Percentiles rank a stretch among this genome's conserved stretches.
phyloP scores from a whole-genome alignment of 92 coral and sea anemone genomes.

The Zoanthus sociatus region DNA sequence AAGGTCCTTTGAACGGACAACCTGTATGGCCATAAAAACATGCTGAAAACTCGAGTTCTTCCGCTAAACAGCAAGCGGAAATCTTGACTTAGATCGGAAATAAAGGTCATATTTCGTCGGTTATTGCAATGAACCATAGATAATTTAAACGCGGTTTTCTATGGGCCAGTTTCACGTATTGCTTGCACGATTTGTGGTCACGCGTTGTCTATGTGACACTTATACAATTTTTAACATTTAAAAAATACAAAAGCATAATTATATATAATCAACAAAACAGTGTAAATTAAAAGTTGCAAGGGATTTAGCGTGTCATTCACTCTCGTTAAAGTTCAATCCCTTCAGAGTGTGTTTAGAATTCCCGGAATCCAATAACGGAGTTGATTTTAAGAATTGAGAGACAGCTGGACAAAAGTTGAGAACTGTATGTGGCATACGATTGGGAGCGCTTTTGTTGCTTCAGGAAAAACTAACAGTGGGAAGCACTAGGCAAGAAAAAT shows the following conservation, averaged over 20 bases:
- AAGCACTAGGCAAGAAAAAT: constrained; percentile 53
- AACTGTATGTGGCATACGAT: constrained; percentile 63
- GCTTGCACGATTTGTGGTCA: constrained; percentile 35
- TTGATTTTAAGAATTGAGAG: not conserved
- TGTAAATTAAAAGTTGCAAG: constrained; percentile 61
- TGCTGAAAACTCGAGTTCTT: constrained; percentile 35
- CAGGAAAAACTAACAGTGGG: constrained; percentile 77
- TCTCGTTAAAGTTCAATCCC: constrained; percentile 28
- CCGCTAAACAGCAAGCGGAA: constrained; percentile 46
- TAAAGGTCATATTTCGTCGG: constrained; percentile 34
- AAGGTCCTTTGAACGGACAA: not conserved
- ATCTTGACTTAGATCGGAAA: constrained; percentile 22
- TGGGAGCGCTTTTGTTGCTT: constrained; percentile 74
- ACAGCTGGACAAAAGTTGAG: constrained; percentile 25
- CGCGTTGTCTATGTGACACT: constrained; percentile 32
- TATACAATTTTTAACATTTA: constrained; percentile 15
- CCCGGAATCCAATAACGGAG: constrained; percentile 37
- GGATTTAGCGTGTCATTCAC: constrained; percentile 38
- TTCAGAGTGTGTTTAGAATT: constrained; percentile 39
- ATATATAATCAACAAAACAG: constrained; percentile 66
- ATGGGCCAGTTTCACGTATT: constrained; percentile 6
- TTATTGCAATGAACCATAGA: constrained; percentile 27
- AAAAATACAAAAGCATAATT: constrained; percentile 42
- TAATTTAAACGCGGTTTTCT: constrained; percentile 1
- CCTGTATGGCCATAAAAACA: not conserved